Percentiles rank a stretch among this genome's conserved stretches.
These are phyloP conservation scores for Eulemur macaco DNA, from an alignment of 2,113 vertebrate genomes.

Conservation along the genomic window DNA sequence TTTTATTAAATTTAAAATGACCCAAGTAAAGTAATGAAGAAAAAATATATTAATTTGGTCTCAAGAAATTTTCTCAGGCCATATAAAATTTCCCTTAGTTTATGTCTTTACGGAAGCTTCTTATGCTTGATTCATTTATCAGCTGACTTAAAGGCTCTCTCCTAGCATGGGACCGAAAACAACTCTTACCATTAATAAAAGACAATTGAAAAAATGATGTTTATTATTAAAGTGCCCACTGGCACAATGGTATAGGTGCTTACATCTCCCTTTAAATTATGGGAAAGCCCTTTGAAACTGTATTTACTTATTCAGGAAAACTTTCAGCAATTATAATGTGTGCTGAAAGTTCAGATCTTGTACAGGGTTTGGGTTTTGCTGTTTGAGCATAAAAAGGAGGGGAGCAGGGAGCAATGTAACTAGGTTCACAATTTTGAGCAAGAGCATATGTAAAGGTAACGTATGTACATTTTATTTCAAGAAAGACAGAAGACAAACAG, in stretches of 20 bases:
- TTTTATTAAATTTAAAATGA: constrained; percentile 63
- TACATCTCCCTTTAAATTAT: constrained; percentile 44
- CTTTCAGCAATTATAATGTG: constrained; percentile 65
- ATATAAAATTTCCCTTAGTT: constrained; percentile 41
- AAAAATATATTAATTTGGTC: constrained; percentile 53
- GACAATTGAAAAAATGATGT: not conserved
- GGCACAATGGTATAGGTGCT: constrained; percentile 52
- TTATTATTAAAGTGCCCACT: constrained; percentile 35
- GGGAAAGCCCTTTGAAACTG: constrained; percentile 67
- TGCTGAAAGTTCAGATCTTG: constrained; percentile 57
- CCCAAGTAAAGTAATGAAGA: constrained; percentile 55
- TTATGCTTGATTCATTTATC: not conserved
- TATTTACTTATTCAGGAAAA: constrained; percentile 41
- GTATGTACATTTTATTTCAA: constrained; percentile 97
- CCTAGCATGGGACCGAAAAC: constrained; percentile 14
- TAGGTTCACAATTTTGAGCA: constrained; percentile 81
- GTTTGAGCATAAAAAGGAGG: constrained; percentile 76
- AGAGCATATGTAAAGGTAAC: constrained; percentile 89
- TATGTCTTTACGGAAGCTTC: not conserved
- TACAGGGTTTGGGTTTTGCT: constrained; percentile 64
- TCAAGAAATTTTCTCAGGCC: constrained; percentile 60
- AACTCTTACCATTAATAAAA: constrained; percentile 15
- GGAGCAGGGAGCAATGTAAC: constrained; percentile 82
- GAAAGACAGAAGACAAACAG: constrained; percentile 93
- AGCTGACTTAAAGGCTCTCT: not conserved